Evolutionary conservation across 1,140 invertebrate genomes (phyloP), one percentile per base, ranked within the genome.

Genomic region (Pachypeltis micranthus): DNA sequence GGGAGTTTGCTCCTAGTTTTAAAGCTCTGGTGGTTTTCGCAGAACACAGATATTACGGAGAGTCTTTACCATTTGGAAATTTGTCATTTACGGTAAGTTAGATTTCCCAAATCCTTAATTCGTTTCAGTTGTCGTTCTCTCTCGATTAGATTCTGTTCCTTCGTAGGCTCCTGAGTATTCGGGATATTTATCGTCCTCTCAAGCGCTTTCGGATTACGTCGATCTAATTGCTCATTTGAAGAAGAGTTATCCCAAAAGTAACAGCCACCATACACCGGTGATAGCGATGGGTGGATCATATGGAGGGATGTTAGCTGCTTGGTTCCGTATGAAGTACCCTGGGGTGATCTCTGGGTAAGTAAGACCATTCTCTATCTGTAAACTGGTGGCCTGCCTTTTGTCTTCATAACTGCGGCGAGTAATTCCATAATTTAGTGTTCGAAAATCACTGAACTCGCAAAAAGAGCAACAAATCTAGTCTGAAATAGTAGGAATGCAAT

Each of bases 251-350:
- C 56, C 61, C 4, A 70, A 74, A 64, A 66, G 1, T 75, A 72
- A 69, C 65, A 71, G 76, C 34, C 10, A 4, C 2, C 55, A 57
- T 1, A 81, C 83, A 69, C 87, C 91, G 0, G 90, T 97, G 0
- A 85, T 98, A 69, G 86, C 86, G 12, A 96, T 99, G 78, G 96
- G 95, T 60, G 90, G 90, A 0, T 96, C 92, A 0, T 98, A 97
- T 68, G 91, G 91, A 1, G 96, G 95, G 59, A 98, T 98, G 96
- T 74, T 99, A 28, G 82, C 95, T 24, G 90, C 94, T 2, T 98
- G 94, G 89, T 83, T 98, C 62, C 81, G 96, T 27, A 90, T 96
- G 71, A 98, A 98, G 75, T 98, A 97, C 79, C 95, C 96, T 10
- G 87, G 93, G 70, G 74, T 93, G 47, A 83, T 96, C 16, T 75